Evolutionary conservation across 2,113 vertebrate species (phyloP).

Genomic region (Myanophis thanlyinensis): DNA sequence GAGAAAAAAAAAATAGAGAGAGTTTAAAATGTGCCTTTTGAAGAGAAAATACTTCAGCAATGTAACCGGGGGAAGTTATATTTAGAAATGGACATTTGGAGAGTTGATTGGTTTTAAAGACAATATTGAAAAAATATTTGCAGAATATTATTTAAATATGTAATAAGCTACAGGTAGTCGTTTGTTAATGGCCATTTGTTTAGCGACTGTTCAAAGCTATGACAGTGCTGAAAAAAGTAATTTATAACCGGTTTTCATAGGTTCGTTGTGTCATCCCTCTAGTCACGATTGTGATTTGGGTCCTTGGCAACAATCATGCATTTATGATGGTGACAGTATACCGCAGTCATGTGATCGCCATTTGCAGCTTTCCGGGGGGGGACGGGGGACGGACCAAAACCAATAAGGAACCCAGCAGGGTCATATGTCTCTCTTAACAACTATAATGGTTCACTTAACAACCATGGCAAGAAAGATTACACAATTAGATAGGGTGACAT

Average conservation of each 20-base stretch:
- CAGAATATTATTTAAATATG: background rate
- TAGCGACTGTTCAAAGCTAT: background rate
- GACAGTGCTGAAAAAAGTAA: background rate
- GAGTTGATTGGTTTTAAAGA: background rate
- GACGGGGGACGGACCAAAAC: background rate
- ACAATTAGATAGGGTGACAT: no score
- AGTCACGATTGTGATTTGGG: background rate
- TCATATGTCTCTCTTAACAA: background rate
- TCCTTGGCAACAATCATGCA: background rate
- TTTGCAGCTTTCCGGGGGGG: background rate
- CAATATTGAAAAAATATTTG: background rate
- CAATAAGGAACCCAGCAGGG: background rate
- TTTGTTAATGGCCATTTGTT: background rate
- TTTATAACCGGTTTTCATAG: background rate
- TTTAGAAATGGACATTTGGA: background rate
- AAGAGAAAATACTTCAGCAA: background rate
- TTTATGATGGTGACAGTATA: background rate
- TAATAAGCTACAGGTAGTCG: background rate
- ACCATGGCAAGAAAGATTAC: background rate
- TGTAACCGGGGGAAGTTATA: background rate
- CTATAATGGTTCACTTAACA: background rate
- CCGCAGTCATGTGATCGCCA: background rate
- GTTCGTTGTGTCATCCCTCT: background rate
- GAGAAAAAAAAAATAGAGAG: background rate
- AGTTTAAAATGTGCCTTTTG: background rate